Percentiles rank a stretch among this genome's conserved stretches.
Conservation (phyloP, 2,113 vertebrate genomes). For the Physeter macrocephalus region DNA sequence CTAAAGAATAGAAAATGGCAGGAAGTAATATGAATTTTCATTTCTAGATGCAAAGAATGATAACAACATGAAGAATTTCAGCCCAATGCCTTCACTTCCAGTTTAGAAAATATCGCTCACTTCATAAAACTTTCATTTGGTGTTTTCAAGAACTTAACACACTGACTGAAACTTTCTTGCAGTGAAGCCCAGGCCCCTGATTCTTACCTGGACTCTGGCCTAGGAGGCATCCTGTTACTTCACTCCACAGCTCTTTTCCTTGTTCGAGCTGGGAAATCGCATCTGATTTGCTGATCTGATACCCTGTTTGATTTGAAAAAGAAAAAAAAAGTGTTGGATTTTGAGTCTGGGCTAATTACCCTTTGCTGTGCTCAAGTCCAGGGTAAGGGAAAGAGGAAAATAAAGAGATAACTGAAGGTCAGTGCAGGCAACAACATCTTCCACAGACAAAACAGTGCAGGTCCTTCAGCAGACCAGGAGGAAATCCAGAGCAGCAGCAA, state of each 20-base stretch:
- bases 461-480: neutral
- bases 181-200: neutral
- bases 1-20: neutral
- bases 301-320: neutral
- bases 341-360: neutral
- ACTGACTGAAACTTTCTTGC: rapidly evolving
- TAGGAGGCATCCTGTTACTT: neutral
- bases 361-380: neutral
- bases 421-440: neutral
- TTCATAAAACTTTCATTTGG: neutral
- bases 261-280: neutral
- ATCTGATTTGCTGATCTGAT: neutral
- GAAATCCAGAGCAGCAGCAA: neutral
- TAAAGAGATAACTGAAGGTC: neutral
- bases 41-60: neutral
- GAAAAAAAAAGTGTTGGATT: neutral
- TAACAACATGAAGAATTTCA: rapidly evolving
- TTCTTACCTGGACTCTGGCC: neutral
- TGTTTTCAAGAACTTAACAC: neutral
- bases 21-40: neutral
- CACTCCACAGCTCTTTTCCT: neutral
- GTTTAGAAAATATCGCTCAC: neutral
- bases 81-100: neutral
- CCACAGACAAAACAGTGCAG: neutral
- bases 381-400: neutral